Conservation (phyloP, 2,888 invertebrate species). For the Eristalis tenax region DNA sequence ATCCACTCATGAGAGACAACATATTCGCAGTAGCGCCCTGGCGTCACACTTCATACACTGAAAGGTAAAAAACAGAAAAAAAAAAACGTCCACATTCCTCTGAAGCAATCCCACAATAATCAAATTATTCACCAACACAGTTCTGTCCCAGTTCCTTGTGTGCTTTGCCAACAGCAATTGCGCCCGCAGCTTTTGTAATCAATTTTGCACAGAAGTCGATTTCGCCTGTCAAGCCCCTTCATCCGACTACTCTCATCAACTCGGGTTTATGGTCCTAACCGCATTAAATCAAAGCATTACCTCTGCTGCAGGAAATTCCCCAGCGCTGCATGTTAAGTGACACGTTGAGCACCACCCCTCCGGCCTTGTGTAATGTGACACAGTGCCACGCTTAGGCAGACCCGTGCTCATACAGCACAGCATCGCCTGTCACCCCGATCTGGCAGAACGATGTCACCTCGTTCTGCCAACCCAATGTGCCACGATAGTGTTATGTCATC, state of each 20-base stretch:
- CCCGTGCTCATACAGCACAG: not conserved
- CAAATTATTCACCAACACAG: not conserved
- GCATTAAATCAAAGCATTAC: not conserved
- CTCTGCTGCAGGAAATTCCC: not conserved
- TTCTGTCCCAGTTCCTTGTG: not conserved
- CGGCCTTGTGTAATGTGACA: not conserved
- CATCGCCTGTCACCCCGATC: too few relatives aligned
- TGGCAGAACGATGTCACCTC: not conserved
- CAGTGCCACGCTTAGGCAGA: not conserved
- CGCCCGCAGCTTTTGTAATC: not conserved
- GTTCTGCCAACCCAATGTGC: not conserved
- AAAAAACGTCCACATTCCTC: not conserved
- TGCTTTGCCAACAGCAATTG: not conserved
- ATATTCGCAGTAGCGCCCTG: too few relatives aligned
- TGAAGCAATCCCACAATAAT: too few relatives aligned
- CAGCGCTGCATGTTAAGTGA: not conserved
- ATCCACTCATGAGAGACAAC: too few relatives aligned
- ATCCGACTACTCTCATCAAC: not conserved
- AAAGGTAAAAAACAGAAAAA: too few relatives aligned
- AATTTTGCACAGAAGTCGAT: not conserved
- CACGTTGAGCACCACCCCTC: not conserved
- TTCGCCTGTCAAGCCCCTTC: not conserved
- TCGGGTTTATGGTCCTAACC: not conserved
- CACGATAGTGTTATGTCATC: not conserved
- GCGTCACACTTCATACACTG: too few relatives aligned